Evolutionary conservation across 2,888 invertebrate genomes (phyloP), one percentile per base, ranked within the genome.

Genomic region (Nesidiocoris tenuis): DNA sequence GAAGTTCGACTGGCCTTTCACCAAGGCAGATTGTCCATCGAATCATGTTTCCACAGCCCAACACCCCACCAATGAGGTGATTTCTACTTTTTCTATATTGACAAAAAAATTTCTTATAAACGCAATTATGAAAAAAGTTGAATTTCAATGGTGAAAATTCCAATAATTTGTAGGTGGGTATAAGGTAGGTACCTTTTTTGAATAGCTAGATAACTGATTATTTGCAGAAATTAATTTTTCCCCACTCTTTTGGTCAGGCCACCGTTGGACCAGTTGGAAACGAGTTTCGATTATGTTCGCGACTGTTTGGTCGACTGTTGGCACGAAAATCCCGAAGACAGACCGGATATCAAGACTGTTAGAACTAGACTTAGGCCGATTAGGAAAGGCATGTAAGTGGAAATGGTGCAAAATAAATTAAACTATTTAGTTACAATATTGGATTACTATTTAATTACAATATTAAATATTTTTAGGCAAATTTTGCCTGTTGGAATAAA

Each of bases 261-360:
- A 0, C 90, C 92, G 0, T 83, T 95, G 79, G 92, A 92, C 61
- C 88, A 90, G 0, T 83, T 95, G 68, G 90, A 92, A 80, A 92
- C 91, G 59, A 89, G 90, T 57, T 95, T 96, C 82, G 93, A 94
- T 82, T 95, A 93, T 82, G 91, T 96, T 2, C 87, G 91, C 12
- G 93, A 94, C 77, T 93, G 94, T 81, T 85, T 96, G 80, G 85
- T 87, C n/a, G 93, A 94, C 81, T 95, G 95, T 82, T 97, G 96
- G 96, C 84, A 87, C 0, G 95, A 96, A 83, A 89, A 90, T 76
- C 88, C 94, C 0, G 89, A 91, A 5, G 85, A 88, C 7, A 86
- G 96, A 1, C 96, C 95, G 0, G 96, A 96, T 82, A 94, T 96
- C 82, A 92, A 94, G 82, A 86, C 88, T 18, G 90, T 96, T 75